A percentile compares a stretch with the other conserved stretches of the same genome.
These are phyloP conservation scores for Sebastes aleutianus DNA, from an alignment of 2,797 vertebrate genomes.

Conservation along the genomic window DNA sequence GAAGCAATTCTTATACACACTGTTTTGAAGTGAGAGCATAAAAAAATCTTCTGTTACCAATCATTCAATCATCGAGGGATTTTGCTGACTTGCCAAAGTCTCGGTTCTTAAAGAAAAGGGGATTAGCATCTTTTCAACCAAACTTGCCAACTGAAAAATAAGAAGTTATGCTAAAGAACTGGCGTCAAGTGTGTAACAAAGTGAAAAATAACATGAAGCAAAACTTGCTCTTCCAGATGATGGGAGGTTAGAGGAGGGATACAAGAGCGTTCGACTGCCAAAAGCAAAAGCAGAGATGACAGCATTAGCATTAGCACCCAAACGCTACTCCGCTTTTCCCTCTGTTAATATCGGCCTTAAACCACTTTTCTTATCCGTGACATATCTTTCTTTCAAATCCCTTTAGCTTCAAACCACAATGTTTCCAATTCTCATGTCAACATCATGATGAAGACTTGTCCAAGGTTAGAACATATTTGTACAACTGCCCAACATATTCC, in stretches of 20 bases:
- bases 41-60: background rate
- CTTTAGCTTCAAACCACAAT: background rate
- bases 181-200: background rate
- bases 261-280: background rate
- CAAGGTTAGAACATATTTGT: background rate
- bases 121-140: background rate
- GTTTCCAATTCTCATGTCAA: conserved; percentile 2
- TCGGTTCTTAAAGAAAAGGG: background rate
- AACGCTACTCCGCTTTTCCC: background rate
- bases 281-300: background rate
- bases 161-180: background rate
- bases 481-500: conserved; percentile 17
- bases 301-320: background rate
- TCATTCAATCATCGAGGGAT: conserved; percentile 4
- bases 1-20: background rate
- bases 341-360: background rate
- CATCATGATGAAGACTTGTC: background rate
- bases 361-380: background rate
- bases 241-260: background rate
- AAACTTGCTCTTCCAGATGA: background rate
- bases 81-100: background rate
- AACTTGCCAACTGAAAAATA: background rate
- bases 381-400: background rate
- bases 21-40: background rate
- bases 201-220: background rate